These are phyloP conservation scores for Nomada ruficornis DNA, from an alignment of 2,888 invertebrate genomes.

Conservation along the genomic window DNA sequence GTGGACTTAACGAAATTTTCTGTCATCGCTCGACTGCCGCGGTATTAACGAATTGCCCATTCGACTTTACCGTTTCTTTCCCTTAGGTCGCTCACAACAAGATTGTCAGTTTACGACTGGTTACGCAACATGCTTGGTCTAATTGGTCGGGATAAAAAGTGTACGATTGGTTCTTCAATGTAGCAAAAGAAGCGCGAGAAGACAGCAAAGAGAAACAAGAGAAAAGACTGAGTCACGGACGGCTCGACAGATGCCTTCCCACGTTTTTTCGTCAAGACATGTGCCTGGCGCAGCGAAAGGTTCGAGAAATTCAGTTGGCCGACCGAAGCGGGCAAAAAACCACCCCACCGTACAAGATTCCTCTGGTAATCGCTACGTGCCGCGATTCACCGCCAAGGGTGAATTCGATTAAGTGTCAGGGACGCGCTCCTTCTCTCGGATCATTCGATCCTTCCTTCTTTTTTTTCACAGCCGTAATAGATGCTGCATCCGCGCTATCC, in stretches of 20 bases:
- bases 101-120: conserved; percentile 44
- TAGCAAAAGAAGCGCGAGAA: conserved; percentile 49
- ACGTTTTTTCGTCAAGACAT: conserved; percentile 81
- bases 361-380: conserved; percentile 69
- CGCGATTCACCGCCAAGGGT: conserved; percentile 76
- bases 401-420: conserved; percentile 80
- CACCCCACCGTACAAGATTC: conserved; percentile 75
- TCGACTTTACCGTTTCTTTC: conserved; percentile 17
- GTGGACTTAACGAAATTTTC: not conserved
- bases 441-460: conserved; percentile 40
- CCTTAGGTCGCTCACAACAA: not conserved
- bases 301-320: conserved; percentile 78
- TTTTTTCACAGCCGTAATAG: conserved; percentile 28
- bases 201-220: conserved; percentile 53
- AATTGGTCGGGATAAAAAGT: conserved; percentile 56
- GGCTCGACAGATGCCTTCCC: conserved; percentile 81
- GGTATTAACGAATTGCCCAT: conserved; percentile 31
- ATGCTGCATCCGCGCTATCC: not conserved
- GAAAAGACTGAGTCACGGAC: conserved; percentile 59
- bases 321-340: conserved; percentile 73
- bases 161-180: conserved; percentile 41
- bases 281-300: conserved; percentile 80
- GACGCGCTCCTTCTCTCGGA: conserved; percentile 62
- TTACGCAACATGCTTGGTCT: conserved; percentile 54
- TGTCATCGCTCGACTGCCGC: not conserved